phyloP scores from a whole-genome alignment of 1,140 invertebrate species.

The Telenomus remus region DNA sequence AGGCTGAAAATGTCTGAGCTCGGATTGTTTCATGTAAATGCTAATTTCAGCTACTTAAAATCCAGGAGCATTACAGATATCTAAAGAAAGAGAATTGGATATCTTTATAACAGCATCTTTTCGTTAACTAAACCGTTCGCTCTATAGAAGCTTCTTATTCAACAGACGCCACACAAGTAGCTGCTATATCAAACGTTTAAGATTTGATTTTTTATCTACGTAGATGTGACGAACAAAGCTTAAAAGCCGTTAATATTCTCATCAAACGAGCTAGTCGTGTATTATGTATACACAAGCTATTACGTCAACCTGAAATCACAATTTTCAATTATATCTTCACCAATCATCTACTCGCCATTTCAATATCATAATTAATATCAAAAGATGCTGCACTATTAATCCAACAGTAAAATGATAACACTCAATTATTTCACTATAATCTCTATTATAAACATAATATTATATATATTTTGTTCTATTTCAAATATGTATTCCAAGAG shows the following conservation, averaged over 20 bases:
- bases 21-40: slow-evolving; percentile 23
- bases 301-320: slow-evolving; percentile 11
- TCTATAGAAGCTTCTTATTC: slow-evolving; percentile 16
- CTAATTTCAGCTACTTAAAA: slow-evolving; percentile 30
- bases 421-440: too few species aligned
- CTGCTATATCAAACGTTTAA: slow-evolving; percentile 12
- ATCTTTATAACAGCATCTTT: slow-evolving; percentile 18
- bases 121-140: slow-evolving; percentile 26
- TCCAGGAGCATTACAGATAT: slow-evolving; percentile 21
- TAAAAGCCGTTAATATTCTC: slow-evolving; percentile 24
- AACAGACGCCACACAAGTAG: slow-evolving; percentile 33
- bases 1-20: neutral
- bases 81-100: slow-evolving; percentile 34
- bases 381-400: slow-evolving; percentile 1
- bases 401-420: neutral
- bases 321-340: slow-evolving; percentile 13
- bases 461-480: too few species aligned
- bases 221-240: slow-evolving; percentile 14
- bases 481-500: too few species aligned
- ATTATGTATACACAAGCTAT: slow-evolving; percentile 26
- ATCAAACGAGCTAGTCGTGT: slow-evolving; percentile 20
- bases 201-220: slow-evolving; percentile 20
- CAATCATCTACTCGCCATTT: slow-evolving; percentile 14
- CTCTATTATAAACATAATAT: too few species aligned
- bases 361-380: slow-evolving; percentile 7